Evolutionary conservation across 2,888 invertebrate species (phyloP).

Genomic region (Hypselothyrea guttata): DNA sequence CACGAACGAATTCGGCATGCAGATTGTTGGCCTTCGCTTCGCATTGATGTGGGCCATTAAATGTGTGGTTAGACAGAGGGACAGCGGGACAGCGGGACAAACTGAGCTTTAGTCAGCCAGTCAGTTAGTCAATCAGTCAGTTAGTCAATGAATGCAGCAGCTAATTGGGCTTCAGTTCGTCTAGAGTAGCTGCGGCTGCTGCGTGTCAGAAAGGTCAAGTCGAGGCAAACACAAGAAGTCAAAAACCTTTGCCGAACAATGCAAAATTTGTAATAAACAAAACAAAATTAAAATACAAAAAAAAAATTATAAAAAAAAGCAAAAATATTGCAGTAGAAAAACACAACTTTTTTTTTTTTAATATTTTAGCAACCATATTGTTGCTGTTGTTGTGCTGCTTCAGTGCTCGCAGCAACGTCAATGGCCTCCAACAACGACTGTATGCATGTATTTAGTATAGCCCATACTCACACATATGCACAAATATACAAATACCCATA

Average conservation of each 20-base stretch:
- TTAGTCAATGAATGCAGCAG: constrained; percentile 32
- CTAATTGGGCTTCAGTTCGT: constrained; percentile 29
- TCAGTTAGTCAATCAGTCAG: constrained; percentile 25
- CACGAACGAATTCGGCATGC: constrained; percentile 46
- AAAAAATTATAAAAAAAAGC: constrained; percentile 4
- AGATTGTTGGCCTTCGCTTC: constrained; percentile 57
- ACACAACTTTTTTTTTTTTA: constrained; percentile 25
- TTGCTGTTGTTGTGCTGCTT: constrained; percentile 51
- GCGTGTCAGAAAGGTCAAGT: constrained; percentile 25
- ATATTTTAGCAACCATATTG: constrained; percentile 42
- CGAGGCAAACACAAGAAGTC: constrained; percentile 15
- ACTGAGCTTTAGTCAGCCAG: constrained; percentile 19
- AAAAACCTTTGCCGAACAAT: constrained; percentile 30
- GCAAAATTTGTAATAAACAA: constrained; percentile 46
- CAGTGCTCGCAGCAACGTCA: constrained; percentile 62
- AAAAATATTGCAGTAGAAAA: not conserved
- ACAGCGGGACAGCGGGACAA: not conserved
- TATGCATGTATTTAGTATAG: constrained; percentile 26
- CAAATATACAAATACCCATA: constrained; percentile 18
- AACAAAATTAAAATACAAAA: constrained; percentile 28
- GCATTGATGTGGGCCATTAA: constrained; percentile 29
- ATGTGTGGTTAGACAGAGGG: constrained; percentile 1
- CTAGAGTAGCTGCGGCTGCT: constrained; percentile 5
- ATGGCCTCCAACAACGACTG: constrained; percentile 60
- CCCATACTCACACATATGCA: constrained; percentile 17